phyloP scores from a whole-genome alignment of 2,797 vertebrate species.

The Ispidina picta region DNA sequence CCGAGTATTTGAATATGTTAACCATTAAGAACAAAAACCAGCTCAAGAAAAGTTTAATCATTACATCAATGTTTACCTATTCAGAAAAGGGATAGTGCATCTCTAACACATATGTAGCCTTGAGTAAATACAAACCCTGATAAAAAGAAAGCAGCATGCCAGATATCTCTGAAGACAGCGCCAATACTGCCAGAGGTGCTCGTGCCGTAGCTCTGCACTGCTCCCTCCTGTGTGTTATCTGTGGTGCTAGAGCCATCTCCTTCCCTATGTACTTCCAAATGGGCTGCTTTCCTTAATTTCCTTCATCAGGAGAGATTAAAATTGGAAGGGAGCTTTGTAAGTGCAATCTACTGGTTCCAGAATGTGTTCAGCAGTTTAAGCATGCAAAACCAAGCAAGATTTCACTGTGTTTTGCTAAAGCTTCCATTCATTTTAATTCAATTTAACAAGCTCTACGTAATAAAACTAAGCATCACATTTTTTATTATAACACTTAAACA shows the following conservation, averaged over 20 bases:
- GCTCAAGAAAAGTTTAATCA: slow-evolving; percentile 36
- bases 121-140: slow-evolving; percentile 95
- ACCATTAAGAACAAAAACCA: neutral
- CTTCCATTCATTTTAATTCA: neutral
- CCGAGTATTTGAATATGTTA: neutral
- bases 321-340: slow-evolving; percentile 75
- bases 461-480: neutral
- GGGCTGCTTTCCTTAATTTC: slow-evolving; percentile 98
- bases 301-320: slow-evolving; percentile 90
- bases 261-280: slow-evolving; percentile 99
- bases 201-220: slow-evolving; percentile 84
- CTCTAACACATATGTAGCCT: slow-evolving; percentile 65
- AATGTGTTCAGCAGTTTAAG: slow-evolving; percentile 46
- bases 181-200: slow-evolving; percentile 88
- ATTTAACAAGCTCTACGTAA: neutral
- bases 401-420: neutral
- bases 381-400: slow-evolving; percentile 59
- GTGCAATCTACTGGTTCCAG: slow-evolving; percentile 55
- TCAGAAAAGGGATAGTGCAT: slow-evolving; percentile 80
- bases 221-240: slow-evolving; percentile 97
- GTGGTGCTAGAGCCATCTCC: slow-evolving; percentile 98
- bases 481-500: neutral
- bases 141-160: slow-evolving; percentile 97
- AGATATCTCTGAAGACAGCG: slow-evolving; percentile 96
- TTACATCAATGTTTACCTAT: slow-evolving; percentile 16